Evolutionary conservation across 2,888 invertebrate genomes (phyloP), one percentile per base, ranked within the genome.

Genomic region (Limnephilus rhombicus): DNA sequence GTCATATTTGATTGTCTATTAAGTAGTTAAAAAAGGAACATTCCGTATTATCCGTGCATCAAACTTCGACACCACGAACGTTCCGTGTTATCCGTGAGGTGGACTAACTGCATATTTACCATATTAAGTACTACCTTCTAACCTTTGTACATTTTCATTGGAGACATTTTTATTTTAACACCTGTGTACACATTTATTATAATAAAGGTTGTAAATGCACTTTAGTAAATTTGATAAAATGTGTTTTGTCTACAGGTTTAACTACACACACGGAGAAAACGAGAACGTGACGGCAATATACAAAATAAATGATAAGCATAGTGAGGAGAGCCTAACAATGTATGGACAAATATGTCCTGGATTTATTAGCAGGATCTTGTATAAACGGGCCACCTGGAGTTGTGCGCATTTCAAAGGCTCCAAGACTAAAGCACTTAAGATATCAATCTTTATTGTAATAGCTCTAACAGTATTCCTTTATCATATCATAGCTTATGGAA

Each of bases 381-480:
- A n/a, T n/a, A 90, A 90, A 83, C 49, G 49, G 13, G 3, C 45
- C 12, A 89, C 24, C 18, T 81, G 89, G n/a, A 37, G 29, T 29
- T 89, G 81, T n/a, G 29, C 89, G 29, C 81, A 41, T 13, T 81
- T 89, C 24, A 31, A 45, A 41, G 81, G n/a, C 11, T 24, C 83
- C 5, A 90, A 90, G 68, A 41, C 34, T 3, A 82, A 90, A 83
- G 45, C 53, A n/a, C 41, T 89, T 24, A 91, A 91, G 85, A n/a
- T 85, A n/a, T 45, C 80, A 34, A 80, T 85, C 31, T 91, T 86
- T 45, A 24, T 91, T 37, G n/a, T 45, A n/a, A 31, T 85, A 31
- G 34, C 81, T 82, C 12, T 87, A 45, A 31, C 90, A 68, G 13
- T 92, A 13, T 86, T 92, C 31, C 2, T 91, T 34, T 92, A 92